A percentile compares a stretch with the other conserved stretches of the same genome.
Evolutionary conservation across 2,113 vertebrate genomes (phyloP).

Genomic region (Anas platyrhynchos): DNA sequence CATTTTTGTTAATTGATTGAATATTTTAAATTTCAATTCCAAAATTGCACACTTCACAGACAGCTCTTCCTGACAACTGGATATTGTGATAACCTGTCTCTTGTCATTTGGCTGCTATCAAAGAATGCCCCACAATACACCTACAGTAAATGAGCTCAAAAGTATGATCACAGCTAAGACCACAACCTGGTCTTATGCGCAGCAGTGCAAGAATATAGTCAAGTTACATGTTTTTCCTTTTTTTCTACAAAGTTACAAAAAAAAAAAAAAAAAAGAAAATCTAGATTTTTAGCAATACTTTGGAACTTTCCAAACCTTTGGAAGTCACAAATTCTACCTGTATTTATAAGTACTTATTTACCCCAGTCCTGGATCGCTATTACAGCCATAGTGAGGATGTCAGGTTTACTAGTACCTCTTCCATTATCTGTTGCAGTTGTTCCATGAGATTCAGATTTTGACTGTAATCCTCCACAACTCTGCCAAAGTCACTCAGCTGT

Average conservation of each 20-base stretch:
- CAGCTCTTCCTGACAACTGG: neutral
- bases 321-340: neutral
- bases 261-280: neutral
- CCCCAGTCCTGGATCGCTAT: neutral
- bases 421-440: constrained; percentile 86
- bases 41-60: neutral
- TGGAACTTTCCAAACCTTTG: neutral
- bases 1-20: too few relatives aligned
- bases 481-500: constrained; percentile 83
- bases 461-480: constrained; percentile 84
- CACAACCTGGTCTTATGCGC: fast-evolving
- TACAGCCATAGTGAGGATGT: neutral
- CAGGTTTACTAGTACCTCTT: constrained; percentile 81
- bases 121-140: neutral
- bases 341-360: neutral
- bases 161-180: neutral
- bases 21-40: neutral
- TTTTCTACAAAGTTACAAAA: neutral
- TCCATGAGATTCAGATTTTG: constrained; percentile 83
- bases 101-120: neutral
- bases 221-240: fast-evolving
- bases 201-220: neutral
- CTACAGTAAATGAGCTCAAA: neutral
- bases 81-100: neutral
- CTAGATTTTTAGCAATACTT: neutral